These are phyloP conservation scores for Nymphalis urticae DNA, from an alignment of 2,888 invertebrate genomes.

Conservation along the genomic window DNA sequence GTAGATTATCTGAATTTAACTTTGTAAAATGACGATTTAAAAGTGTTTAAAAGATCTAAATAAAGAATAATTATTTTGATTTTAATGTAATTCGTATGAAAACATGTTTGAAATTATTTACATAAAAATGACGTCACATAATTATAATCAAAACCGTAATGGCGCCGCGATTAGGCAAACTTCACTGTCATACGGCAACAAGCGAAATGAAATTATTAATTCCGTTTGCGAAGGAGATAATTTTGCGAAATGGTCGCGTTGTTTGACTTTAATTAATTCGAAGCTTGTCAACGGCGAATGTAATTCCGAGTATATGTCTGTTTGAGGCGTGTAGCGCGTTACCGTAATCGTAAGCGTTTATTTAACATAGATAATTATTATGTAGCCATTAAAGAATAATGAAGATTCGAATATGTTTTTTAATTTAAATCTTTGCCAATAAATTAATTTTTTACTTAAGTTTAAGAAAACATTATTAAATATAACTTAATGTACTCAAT, in stretches of 20 bases:
- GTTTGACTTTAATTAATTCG: constrained; percentile 80
- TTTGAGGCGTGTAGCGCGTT: constrained; percentile 69
- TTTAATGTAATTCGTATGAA: too few species aligned
- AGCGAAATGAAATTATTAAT: constrained; percentile 71
- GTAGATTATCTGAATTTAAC: too few species aligned
- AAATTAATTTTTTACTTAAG: not conserved
- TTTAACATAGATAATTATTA: constrained; percentile 39
- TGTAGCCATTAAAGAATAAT: not conserved
- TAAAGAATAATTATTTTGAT: too few species aligned
- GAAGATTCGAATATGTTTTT: not conserved
- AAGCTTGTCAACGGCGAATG: constrained; percentile 75
- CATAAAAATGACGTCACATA: not conserved
- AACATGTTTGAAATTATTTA: too few species aligned
- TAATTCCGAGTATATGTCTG: constrained; percentile 69
- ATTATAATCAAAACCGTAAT: constrained; percentile 3
- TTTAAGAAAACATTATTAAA: not conserved
- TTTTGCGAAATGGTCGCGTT: constrained; percentile 72
- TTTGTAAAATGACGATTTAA: too few species aligned
- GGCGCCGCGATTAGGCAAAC: constrained; percentile 33
- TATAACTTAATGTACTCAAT: not conserved
- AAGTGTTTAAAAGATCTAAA: too few species aligned
- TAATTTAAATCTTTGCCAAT: not conserved
- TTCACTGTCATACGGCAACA: constrained; percentile 52
- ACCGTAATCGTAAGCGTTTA: constrained; percentile 64
- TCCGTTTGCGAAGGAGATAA: constrained; percentile 73